Base-by-base conservation (phyloP, 2,888 invertebrate genomes). In the Halocaridina rubra region DNA sequence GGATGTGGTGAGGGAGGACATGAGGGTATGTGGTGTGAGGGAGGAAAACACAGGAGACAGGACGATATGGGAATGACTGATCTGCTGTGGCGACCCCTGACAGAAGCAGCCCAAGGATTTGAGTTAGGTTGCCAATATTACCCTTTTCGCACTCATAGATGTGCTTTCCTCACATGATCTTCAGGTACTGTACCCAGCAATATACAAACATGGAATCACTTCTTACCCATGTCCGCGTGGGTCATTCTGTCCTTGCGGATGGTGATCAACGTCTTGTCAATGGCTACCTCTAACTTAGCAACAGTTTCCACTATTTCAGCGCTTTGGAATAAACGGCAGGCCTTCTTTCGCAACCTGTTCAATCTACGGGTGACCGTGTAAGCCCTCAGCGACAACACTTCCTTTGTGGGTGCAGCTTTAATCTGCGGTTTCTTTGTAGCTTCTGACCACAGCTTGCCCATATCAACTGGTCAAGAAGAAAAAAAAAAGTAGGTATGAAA, bases 221-320 rank as follows among this genome's bases (percentile, higher is more conserved):
- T 71, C 89, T 86, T 88, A 93, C 93, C 95, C 46, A 97, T 92
- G 91, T 98, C 96, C 76, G 95, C 93, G 90, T 96, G 96, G 5
- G 97, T 91, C 91, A 96, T 94, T 85, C 94, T 93, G 91, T 97
- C 97, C 30, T 92, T 92, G 81, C 97, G 92, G 46, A 97, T 94
- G 13, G 93, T 91, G 33, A 97, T 92, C n/a, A 94, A 92, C 84
- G 94, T 94, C 88, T 94, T 94, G 89, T 96, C 95, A 32, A 97
- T 93, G 86, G 95, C 94, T 0, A 92, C 92, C 46, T 94, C 93
- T 0, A 96, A 92, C 90, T 94, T 95, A 13, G 93, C 92, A 81
- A 96, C 93, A 0, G 96, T 94, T 75, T 91, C 90, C 1, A 93
- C 91, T 53, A 95, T 93, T 89, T 93, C 93, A 16, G 64, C 27